These are phyloP conservation scores for Desmophyllum pertusum DNA, from an alignment of 92 coral and sea anemone genomes.

Conservation along the genomic window DNA sequence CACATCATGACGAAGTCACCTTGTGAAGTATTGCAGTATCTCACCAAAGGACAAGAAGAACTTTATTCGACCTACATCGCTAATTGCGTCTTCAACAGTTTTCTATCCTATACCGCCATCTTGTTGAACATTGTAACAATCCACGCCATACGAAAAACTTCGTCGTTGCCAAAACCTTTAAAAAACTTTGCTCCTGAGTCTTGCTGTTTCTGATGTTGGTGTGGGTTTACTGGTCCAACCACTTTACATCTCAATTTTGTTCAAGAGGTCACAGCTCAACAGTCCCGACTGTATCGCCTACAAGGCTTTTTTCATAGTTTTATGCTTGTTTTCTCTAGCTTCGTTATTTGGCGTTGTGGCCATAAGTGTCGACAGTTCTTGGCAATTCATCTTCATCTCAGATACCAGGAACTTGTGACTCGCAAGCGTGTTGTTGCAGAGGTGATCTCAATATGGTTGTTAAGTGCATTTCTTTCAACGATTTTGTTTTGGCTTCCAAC, in stretches of 20 bases:
- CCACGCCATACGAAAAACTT: background rate
- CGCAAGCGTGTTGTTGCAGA: conserved; percentile 10
- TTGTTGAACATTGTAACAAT: background rate
- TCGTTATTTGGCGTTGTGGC: background rate
- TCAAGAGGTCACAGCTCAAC: background rate
- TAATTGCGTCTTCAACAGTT: background rate
- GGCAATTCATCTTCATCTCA: conserved; percentile 11
- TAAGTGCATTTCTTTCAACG: background rate
- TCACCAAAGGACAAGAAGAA: background rate
- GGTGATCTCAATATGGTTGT: conserved; percentile 18
- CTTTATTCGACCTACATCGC: background rate
- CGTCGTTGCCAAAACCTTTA: background rate
- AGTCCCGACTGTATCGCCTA: background rate
- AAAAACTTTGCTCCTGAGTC: background rate
- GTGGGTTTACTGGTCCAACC: background rate
- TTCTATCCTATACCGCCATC: background rate
- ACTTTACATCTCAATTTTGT: background rate
- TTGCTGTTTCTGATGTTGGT: background rate
- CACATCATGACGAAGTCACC: background rate
- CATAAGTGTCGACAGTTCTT: conserved; percentile 16
- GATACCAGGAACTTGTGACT: conserved; percentile 22
- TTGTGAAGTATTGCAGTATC: background rate
- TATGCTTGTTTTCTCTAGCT: background rate
- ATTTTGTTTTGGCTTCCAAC: background rate
- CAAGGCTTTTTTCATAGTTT: background rate